Percentiles rank a stretch among this genome's conserved stretches.
Evolutionary conservation across 2,113 vertebrate species (phyloP).

Genomic region (Podilymbus podiceps): DNA sequence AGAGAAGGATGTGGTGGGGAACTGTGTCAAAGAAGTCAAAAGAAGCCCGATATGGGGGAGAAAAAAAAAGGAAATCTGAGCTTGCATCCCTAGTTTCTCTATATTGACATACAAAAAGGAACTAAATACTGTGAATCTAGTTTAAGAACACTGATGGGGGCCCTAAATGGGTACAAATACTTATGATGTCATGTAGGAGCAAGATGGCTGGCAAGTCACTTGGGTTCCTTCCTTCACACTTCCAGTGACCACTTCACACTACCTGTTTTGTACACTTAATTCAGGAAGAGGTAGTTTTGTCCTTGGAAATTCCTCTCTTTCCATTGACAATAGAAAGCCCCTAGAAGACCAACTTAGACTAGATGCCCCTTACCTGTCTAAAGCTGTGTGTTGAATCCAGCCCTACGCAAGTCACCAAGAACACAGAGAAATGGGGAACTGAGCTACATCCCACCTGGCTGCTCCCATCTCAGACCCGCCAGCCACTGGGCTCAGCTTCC

Average conservation of each 20-base stretch:
- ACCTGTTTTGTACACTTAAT: neutral
- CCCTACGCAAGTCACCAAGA: neutral
- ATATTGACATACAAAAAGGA: neutral
- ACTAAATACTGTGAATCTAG: neutral
- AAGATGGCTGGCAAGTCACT: neutral
- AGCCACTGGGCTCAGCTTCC: neutral
- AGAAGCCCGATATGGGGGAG: conserved; percentile 1
- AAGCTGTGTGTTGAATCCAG: neutral
- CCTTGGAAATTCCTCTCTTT: neutral
- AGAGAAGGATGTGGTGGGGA: no score
- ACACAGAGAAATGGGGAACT: neutral
- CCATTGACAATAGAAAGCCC: neutral
- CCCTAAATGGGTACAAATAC: neutral
- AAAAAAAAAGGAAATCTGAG: conserved; percentile 17
- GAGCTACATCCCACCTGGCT: neutral
- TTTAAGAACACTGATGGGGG: neutral
- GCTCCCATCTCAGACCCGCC: neutral
- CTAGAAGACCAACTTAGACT: neutral
- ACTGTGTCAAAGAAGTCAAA: neutral
- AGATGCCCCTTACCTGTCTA: rapidly evolving
- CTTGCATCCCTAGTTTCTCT: neutral
- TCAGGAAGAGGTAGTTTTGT: neutral
- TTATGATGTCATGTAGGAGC: neutral
- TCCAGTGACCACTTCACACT: neutral
- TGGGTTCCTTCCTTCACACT: neutral